phyloP scores from a whole-genome alignment of 2,113 vertebrate genomes.

The Salminus brasiliensis region DNA sequence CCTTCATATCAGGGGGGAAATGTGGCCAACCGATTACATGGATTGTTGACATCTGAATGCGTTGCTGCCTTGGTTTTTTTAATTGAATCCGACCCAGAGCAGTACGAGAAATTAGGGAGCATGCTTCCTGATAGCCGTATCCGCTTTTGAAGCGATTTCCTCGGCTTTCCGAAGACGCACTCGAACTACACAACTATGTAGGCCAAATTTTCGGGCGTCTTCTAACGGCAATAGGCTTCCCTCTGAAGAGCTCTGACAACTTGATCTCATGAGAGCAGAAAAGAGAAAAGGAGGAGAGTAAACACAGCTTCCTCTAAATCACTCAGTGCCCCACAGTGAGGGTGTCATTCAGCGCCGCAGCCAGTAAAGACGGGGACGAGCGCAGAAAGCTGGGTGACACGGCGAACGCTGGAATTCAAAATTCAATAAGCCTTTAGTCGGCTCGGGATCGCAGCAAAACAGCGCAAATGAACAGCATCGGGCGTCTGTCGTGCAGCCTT shows the following conservation, averaged over 20 bases:
- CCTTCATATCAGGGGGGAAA: background rate
- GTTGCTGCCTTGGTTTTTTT: slow-evolving; percentile 26
- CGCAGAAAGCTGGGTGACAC: slow-evolving; percentile 14
- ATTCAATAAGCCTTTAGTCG: slow-evolving; percentile 22
- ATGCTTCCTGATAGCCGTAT: background rate
- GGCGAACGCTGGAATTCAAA: slow-evolving; percentile 8
- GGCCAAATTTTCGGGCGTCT: background rate
- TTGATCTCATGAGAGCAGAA: background rate
- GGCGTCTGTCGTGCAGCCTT: background rate
- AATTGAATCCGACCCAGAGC: slow-evolving; percentile 28
- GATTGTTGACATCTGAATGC: slow-evolving; percentile 35
- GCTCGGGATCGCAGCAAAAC: background rate
- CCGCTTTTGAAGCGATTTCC: background rate
- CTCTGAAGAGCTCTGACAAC: slow-evolving; percentile 14
- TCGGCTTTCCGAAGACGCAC: background rate
- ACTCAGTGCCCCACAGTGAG: slow-evolving; percentile 2
- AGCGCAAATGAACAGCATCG: slow-evolving; percentile 6
- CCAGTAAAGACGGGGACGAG: slow-evolving; percentile 5
- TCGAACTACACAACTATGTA: background rate
- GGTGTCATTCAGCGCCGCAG: background rate
- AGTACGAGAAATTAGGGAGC: slow-evolving; percentile 4
- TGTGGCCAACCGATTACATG: slow-evolving; percentile 26
- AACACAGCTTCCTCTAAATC: slow-evolving; percentile 27
- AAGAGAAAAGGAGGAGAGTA: slow-evolving; percentile 4
- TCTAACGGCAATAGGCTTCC: background rate